Conservation (phyloP, 2,888 invertebrate species). For the Deladenus siricidicola region DNA sequence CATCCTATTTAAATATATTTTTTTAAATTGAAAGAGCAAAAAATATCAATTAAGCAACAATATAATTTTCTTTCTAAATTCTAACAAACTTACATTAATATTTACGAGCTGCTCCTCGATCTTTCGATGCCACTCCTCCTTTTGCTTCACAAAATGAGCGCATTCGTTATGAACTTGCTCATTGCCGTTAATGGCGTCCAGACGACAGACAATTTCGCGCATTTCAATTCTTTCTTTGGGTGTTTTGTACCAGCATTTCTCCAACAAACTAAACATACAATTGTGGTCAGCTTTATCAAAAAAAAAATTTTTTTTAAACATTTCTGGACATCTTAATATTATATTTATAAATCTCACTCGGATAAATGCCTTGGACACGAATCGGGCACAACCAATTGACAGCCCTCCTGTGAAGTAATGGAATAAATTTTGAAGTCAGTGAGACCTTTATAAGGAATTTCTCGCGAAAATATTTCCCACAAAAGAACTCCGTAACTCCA, state of each 20-base stretch:
- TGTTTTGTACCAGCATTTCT: slow-evolving; percentile 38
- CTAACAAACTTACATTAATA: slow-evolving; percentile 29
- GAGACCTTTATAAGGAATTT: slow-evolving; percentile 35
- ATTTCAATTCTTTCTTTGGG: slow-evolving; percentile 32
- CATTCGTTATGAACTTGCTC: slow-evolving; percentile 33
- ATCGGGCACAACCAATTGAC: slow-evolving; percentile 37
- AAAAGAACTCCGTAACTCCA: slow-evolving; percentile 45
- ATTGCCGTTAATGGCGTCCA: slow-evolving; percentile 24
- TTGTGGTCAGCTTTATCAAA: too few relatives aligned
- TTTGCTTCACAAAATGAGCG: slow-evolving; percentile 29
- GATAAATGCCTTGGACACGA: slow-evolving; percentile 35
- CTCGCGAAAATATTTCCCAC: slow-evolving; percentile 44
- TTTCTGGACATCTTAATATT: too few relatives aligned
- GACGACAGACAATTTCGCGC: slow-evolving; percentile 11
- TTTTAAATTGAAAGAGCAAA: too few relatives aligned
- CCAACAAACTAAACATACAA: slow-evolving; percentile 30
- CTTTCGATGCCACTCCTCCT: slow-evolving; percentile 39
- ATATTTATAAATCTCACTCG: slow-evolving; percentile 23
- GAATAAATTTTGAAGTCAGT: slow-evolving; percentile 45
- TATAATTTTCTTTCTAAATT: too few relatives aligned
- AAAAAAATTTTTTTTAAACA: too few relatives aligned
- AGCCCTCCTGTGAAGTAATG: slow-evolving; percentile 40
- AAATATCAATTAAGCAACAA: too few relatives aligned
- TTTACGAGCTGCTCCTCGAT: slow-evolving; percentile 35
- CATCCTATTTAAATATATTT: too few relatives aligned